These are phyloP conservation scores for Pampus argenteus DNA, from an alignment of 2,797 vertebrate species.

Conservation along the genomic window DNA sequence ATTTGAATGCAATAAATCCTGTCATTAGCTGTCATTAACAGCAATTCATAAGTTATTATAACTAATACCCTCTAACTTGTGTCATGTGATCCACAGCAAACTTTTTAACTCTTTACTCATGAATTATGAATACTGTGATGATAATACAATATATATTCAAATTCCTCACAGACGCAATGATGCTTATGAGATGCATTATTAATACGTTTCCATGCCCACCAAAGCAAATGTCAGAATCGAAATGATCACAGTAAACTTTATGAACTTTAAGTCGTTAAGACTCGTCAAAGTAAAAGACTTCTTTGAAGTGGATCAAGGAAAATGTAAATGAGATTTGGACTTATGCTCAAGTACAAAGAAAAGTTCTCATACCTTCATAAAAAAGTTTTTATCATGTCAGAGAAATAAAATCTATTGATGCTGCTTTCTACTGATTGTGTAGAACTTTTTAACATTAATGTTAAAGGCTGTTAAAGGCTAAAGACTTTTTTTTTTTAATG, in stretches of 20 bases:
- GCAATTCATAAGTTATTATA: constrained; percentile 1
- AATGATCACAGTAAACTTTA: constrained; percentile 60
- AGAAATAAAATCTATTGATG: constrained; percentile 10
- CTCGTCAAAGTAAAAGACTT: constrained; percentile 52
- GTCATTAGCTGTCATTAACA: neutral
- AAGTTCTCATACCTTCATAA: constrained; percentile 44
- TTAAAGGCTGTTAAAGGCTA: neutral
- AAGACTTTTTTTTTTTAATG: no score
- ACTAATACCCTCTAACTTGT: constrained; percentile 31
- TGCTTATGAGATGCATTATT: constrained; percentile 71
- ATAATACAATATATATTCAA: constrained; percentile 75
- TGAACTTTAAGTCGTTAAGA: constrained; percentile 55
- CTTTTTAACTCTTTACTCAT: constrained; percentile 45
- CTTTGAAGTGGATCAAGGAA: constrained; percentile 68
- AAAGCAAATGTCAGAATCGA: constrained; percentile 57
- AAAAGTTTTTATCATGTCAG: constrained; percentile 39
- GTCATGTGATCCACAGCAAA: constrained; percentile 38
- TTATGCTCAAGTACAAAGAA: constrained; percentile 54
- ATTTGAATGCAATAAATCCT: constrained; percentile 2
- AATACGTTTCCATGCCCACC: constrained; percentile 53
- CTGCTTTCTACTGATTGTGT: constrained; percentile 1
- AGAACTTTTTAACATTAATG: neutral
- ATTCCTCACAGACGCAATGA: constrained; percentile 58
- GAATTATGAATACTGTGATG: constrained; percentile 54
- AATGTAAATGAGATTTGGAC: constrained; percentile 63